Base-by-base conservation (phyloP, 2,797 vertebrate species). In the Alosa sapidissima region DNA sequence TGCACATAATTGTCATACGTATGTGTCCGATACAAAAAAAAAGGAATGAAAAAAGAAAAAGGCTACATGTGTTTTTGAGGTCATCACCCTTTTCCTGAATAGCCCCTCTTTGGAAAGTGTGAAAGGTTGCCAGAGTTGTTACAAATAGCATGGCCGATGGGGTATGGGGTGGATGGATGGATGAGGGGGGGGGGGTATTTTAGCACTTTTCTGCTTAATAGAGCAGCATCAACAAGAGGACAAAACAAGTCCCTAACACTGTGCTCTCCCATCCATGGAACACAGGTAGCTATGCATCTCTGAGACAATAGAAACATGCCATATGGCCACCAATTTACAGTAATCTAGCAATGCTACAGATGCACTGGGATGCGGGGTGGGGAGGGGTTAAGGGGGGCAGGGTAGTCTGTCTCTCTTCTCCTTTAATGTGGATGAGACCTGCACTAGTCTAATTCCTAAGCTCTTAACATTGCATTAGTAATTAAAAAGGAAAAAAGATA, bases 391-490 rank as follows among this genome's bases (percentile, higher is more conserved):
- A 5, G 33, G 65, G 33, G 65, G 65, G 9, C 4, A 7, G 19
- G 72, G 21, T 82, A 51, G 33, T 87, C 72, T 51, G 14, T 48
- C 82, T 47, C 65, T 82, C 68, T 90, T 78, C 68, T 91, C 92
- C 93, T 92, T 92, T 93, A 91, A 91, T 93, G 91, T 94, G 92
- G 89, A 91, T 90, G 89, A 93, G 93, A 94, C 94, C 92, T 92
- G 93, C 93, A 92, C 91, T 89, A 89, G 89, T 93, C 89, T 96
- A 94, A 95, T 95, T 94, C 94, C 92, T 95, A 94, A 96, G 92
- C 94, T 94, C 87, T 90, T 89, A 91, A 89, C 91, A 92, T 92
- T 93, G 93, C 95, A 95, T 95, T 95, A 95, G 93, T 95, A 95
- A 96, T 96, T 95, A 95, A 95, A 96, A 95, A 93, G 85, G 89